phyloP scores from a whole-genome alignment of 2,113 vertebrate species.

The Macquaria australasica region DNA sequence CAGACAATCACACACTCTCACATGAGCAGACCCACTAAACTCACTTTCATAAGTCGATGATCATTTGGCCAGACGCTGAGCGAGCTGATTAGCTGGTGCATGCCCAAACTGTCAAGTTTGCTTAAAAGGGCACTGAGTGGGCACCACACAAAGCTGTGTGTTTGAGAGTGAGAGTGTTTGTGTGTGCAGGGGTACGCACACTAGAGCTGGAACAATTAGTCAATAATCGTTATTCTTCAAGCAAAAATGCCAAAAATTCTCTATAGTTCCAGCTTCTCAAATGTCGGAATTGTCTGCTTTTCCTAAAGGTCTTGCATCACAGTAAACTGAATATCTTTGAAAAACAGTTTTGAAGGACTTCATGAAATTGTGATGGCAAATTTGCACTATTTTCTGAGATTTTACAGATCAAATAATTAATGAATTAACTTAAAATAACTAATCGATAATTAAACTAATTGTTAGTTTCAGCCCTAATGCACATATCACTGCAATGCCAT shows the following conservation, averaged over 20 bases:
- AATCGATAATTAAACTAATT: neutral
- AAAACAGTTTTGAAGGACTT: no score
- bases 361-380: neutral
- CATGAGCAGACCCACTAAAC: constrained; percentile 61
- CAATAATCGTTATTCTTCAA: neutral
- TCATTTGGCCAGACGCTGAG: constrained; percentile 60
- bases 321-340: neutral
- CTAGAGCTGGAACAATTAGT: neutral
- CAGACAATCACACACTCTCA: constrained; percentile 25
- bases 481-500: neutral
- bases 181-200: neutral
- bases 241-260: neutral
- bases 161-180: constrained; percentile 18
- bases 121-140: constrained; percentile 61
- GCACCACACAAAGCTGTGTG: constrained; percentile 32
- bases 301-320: neutral
- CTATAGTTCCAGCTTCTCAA: neutral
- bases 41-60: constrained; percentile 69
- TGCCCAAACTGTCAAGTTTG: constrained; percentile 60
- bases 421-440: neutral
- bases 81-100: constrained; percentile 75
- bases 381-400: neutral
- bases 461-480: neutral
- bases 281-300: neutral
- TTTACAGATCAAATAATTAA: neutral